Evolutionary conservation across 2,113 vertebrate species (phyloP).

Genomic region (Miniopterus natalensis): DNA sequence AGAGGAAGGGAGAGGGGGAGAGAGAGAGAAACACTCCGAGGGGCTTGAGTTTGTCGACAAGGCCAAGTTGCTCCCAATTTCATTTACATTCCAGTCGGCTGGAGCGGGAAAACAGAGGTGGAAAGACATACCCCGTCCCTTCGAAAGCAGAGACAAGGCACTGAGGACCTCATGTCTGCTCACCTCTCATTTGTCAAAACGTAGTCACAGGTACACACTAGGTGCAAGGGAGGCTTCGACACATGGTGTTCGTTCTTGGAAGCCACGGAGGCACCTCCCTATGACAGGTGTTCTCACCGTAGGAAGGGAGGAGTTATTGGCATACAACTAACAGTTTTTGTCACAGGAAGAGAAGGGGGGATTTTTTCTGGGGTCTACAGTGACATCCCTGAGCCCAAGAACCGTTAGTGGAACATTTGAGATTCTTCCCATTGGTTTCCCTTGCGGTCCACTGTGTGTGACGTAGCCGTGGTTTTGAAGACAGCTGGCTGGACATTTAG

Average conservation of each 20-base stretch:
- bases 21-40: background rate
- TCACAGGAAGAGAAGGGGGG: background rate
- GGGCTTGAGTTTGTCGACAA: background rate
- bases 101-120: background rate
- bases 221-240: background rate
- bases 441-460: background rate
- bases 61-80: background rate
- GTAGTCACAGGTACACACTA: background rate
- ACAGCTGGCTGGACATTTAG: background rate
- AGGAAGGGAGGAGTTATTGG: background rate
- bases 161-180: background rate
- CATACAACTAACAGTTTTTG: background rate
- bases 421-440: background rate
- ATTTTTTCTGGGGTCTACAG: background rate
- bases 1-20: too few relatives aligned
- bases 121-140: rapidly evolving
- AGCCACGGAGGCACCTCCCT: background rate
- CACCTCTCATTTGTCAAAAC: background rate
- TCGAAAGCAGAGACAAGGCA: background rate
- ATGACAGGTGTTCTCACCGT: background rate
- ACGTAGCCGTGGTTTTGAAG: background rate
- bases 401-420: background rate
- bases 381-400: background rate
- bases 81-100: background rate
- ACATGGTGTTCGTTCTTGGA: background rate